These are phyloP conservation scores for Chaetura pelagica DNA, from an alignment of 2,113 vertebrate genomes.

Conservation along the genomic window DNA sequence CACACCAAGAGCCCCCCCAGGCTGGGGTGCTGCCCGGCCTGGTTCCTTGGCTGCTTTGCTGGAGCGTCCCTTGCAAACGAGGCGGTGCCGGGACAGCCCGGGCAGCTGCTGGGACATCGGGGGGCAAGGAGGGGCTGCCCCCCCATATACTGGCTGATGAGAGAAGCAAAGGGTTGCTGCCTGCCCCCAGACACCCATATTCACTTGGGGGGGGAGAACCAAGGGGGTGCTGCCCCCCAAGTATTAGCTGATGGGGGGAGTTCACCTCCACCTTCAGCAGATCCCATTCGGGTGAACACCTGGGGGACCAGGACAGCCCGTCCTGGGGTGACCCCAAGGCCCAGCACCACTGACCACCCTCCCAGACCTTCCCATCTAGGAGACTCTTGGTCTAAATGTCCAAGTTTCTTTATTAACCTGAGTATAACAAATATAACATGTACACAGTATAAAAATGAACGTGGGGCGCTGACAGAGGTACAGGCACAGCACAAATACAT, in stretches of 20 bases:
- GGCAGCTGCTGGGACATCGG: no score
- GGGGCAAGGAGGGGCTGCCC: no score
- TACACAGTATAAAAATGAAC: constrained; percentile 83
- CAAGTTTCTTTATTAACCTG: constrained; percentile 86
- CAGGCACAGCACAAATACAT: constrained; percentile 66
- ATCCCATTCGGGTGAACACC: background rate
- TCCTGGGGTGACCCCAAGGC: background rate
- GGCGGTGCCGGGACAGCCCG: no score
- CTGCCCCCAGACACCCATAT: no score
- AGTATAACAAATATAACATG: constrained; percentile 79
- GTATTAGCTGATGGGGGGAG: no score
- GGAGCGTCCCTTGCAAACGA: no score
- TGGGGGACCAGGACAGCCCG: background rate
- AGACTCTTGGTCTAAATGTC: constrained; percentile 44
- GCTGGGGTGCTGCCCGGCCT: no score
- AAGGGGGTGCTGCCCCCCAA: background rate
- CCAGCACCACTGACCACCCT: background rate
- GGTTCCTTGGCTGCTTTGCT: no score
- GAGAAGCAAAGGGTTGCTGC: no score
- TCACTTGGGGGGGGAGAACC: no score
- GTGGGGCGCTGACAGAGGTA: constrained; percentile 23
- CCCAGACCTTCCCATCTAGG: background rate
- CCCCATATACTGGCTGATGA: no score
- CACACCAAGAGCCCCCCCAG: background rate
- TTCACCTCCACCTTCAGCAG: background rate